Evolutionary conservation across 2,113 vertebrate genomes (phyloP).

Genomic region (Poecilia latipinna): DNA sequence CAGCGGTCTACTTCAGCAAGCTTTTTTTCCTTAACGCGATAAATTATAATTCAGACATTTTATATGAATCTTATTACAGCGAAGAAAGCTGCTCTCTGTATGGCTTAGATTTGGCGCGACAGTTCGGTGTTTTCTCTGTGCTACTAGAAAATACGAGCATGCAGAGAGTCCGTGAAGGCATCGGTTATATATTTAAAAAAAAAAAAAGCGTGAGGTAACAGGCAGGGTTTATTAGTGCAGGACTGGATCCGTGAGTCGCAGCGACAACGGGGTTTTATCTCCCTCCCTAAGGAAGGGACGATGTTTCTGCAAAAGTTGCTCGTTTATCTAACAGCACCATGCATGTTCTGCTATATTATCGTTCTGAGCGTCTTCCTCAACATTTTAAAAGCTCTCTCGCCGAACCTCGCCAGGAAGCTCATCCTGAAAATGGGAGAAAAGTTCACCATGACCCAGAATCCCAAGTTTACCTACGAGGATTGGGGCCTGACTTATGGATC

Average conservation of each 20-base stretch:
- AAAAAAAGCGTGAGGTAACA: not conserved
- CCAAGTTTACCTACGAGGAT: slow-evolving; percentile 85
- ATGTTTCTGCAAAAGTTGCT: slow-evolving; percentile 48
- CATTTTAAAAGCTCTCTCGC: slow-evolving; percentile 78
- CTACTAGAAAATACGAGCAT: not conserved
- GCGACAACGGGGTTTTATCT: too few species aligned
- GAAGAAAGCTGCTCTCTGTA: too few species aligned
- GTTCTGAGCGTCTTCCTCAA: slow-evolving; percentile 36
- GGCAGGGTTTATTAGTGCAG: not conserved
- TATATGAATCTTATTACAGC: too few species aligned
- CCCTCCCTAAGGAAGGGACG: not conserved
- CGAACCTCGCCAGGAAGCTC: slow-evolving; percentile 70
- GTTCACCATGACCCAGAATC: slow-evolving; percentile 80
- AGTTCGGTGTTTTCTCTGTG: not conserved
- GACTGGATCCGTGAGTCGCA: not conserved
- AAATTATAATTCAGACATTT: too few species aligned
- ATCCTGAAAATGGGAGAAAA: slow-evolving; percentile 78
- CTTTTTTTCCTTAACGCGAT: too few species aligned
- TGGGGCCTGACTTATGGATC: slow-evolving; percentile 86
- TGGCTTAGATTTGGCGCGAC: too few species aligned
- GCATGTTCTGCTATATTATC: slow-evolving; percentile 16
- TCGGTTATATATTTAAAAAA: not conserved
- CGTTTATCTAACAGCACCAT: slow-evolving; percentile 30
- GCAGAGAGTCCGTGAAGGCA: slow-evolving; percentile 3
- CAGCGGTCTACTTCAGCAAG: too few species aligned